phyloP scores from a whole-genome alignment of 1,140 invertebrate genomes.

The Anastatus disparis region DNA sequence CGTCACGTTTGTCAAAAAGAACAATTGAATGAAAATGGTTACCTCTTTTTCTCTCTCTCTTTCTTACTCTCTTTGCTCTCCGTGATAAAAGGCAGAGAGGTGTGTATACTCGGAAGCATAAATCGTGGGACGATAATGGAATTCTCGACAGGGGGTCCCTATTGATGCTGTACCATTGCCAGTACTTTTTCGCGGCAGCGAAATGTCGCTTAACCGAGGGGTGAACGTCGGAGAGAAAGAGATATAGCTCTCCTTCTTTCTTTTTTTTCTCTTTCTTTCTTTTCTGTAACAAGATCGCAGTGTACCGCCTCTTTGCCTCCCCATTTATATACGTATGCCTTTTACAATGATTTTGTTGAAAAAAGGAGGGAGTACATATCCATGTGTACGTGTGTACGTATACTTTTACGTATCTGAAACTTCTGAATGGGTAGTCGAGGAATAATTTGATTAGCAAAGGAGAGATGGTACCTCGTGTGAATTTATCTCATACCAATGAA shows the following conservation, averaged over 20 bases:
- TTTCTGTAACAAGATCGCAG: too few species aligned
- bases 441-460: conserved; percentile 58
- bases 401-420: too few species aligned
- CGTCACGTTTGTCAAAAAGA: conserved; percentile 33
- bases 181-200: conserved; percentile 54
- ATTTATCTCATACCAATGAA: conserved; percentile 58
- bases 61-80: not conserved
- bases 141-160: conserved; percentile 59
- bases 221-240: conserved; percentile 24
- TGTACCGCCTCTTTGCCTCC: not conserved
- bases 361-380: not conserved
- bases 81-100: not conserved
- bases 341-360: not conserved
- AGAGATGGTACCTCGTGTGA: conserved; percentile 56
- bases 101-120: conserved; percentile 45
- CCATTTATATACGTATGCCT: not conserved
- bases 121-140: conserved; percentile 64
- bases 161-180: conserved; percentile 39
- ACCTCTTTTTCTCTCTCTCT: not conserved
- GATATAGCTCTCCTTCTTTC: too few species aligned
- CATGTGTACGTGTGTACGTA: not conserved
- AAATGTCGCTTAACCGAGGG: conserved; percentile 50
- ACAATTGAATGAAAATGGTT: conserved; percentile 31
- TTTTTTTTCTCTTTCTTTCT: too few species aligned
- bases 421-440: conserved; percentile 29